Evolutionary conservation across 2,888 invertebrate species (phyloP).

Genomic region (Alloscopus bannaensis): DNA sequence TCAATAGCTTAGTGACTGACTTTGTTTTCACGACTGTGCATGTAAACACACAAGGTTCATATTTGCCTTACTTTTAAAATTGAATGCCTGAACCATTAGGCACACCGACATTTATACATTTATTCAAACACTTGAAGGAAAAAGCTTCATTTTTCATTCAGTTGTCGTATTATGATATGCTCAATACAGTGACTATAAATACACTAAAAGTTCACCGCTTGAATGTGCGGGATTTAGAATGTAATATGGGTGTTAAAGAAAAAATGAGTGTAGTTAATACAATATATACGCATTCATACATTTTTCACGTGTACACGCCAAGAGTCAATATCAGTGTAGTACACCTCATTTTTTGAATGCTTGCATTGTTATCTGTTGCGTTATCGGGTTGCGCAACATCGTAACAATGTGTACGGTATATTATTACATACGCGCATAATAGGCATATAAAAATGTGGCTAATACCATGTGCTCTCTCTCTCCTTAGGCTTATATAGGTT

Average conservation of each 20-base stretch:
- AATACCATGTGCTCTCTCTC: too few species aligned
- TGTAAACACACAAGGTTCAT: too few species aligned
- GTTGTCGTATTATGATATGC: background rate
- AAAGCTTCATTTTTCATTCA: conserved; percentile 5
- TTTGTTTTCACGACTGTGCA: too few species aligned
- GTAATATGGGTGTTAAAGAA: conserved; percentile 4
- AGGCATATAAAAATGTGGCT: too few species aligned
- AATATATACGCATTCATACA: background rate
- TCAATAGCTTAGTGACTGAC: too few species aligned
- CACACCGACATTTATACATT: too few species aligned
- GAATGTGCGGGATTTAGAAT: background rate
- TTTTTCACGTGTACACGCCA: background rate
- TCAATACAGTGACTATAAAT: background rate
- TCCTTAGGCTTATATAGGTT: too few species aligned
- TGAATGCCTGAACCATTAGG: too few species aligned
- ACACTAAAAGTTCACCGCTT: background rate
- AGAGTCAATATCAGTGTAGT: background rate
- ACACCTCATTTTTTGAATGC: background rate
- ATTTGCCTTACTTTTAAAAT: too few species aligned
- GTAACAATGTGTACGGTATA: conserved; percentile 6
- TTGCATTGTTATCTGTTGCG: conserved; percentile 21
- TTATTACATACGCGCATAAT: too few species aligned
- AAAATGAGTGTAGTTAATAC: background rate
- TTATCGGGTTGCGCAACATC: conserved; percentile 11
- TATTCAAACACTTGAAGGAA: too few species aligned